These are phyloP conservation scores for Nixonia krombeini DNA, from an alignment of 1,140 invertebrate genomes.

Conservation along the genomic window DNA sequence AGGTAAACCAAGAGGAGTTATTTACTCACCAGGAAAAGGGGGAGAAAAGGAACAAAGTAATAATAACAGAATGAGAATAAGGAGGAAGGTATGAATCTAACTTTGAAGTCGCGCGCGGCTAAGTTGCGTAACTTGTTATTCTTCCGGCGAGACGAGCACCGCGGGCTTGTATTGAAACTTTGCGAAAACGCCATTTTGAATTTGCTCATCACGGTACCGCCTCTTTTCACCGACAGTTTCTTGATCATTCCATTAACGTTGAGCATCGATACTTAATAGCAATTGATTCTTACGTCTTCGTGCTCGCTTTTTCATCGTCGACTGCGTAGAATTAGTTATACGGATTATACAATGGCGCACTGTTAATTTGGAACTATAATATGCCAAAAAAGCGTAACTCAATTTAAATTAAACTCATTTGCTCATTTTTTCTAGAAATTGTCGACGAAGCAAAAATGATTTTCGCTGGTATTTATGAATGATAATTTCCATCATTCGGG, in stretches of 20 bases:
- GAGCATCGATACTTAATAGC: neutral
- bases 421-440: too few species aligned
- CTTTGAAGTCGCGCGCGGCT: slow-evolving; percentile 45
- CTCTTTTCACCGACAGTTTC: neutral
- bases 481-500: too few species aligned
- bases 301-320: neutral
- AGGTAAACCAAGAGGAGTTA: slow-evolving; percentile 67
- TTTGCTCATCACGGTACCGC: slow-evolving; percentile 5
- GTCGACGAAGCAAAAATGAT: too few species aligned
- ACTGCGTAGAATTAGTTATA: too few species aligned
- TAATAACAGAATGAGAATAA: slow-evolving; percentile 64
- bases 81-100: slow-evolving; percentile 55
- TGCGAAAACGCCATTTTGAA: slow-evolving; percentile 18
- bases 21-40: slow-evolving; percentile 61
- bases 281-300: too few species aligned
- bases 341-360: too few species aligned
- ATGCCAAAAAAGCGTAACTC: too few species aligned
- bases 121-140: slow-evolving; percentile 37
- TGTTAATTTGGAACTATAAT: too few species aligned
- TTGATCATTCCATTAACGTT: neutral
- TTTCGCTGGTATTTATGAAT: too few species aligned
- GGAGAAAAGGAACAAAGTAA: slow-evolving; percentile 61
- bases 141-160: slow-evolving; percentile 6
- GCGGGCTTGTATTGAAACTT: slow-evolving; percentile 16
- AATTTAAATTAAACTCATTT: too few species aligned